phyloP scores from a whole-genome alignment of 1,140 invertebrate species.

The Lamellibrachia luymesi region DNA sequence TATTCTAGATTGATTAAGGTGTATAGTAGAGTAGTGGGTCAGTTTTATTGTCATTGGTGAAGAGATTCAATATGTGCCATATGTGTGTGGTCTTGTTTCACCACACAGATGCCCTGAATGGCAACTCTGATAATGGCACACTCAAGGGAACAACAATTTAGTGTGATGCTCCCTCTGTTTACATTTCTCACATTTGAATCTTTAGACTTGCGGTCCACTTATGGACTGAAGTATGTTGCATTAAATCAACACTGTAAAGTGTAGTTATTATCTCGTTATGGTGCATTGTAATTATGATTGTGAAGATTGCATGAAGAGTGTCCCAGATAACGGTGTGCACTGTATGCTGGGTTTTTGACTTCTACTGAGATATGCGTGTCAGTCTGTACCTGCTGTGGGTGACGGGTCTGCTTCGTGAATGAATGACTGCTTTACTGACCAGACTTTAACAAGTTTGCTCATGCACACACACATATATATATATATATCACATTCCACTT shows the following conservation, averaged over 20 bases:
- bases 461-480: too few relatives aligned
- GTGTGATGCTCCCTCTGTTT: not conserved
- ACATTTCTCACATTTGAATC: not conserved
- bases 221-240: not conserved
- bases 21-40: not conserved
- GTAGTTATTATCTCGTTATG: not conserved
- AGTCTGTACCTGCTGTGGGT: not conserved
- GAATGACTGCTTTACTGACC: not conserved
- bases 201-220: not conserved
- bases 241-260: not conserved
- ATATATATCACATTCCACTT: constrained; percentile 5
- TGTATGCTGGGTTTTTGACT: not conserved
- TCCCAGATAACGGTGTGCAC: not conserved
- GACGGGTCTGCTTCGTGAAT: not conserved
- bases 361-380: not conserved
- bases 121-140: not conserved
- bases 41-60: not conserved
- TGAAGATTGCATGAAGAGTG: not conserved
- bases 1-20: not conserved
- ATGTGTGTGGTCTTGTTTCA: not conserved
- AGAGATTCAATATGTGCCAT: not conserved
- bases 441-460: not conserved
- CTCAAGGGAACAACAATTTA: not conserved
- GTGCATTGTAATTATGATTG: not conserved
- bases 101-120: not conserved